phyloP scores from a whole-genome alignment of 2,797 vertebrate genomes.

The Argyrosomus regius region DNA sequence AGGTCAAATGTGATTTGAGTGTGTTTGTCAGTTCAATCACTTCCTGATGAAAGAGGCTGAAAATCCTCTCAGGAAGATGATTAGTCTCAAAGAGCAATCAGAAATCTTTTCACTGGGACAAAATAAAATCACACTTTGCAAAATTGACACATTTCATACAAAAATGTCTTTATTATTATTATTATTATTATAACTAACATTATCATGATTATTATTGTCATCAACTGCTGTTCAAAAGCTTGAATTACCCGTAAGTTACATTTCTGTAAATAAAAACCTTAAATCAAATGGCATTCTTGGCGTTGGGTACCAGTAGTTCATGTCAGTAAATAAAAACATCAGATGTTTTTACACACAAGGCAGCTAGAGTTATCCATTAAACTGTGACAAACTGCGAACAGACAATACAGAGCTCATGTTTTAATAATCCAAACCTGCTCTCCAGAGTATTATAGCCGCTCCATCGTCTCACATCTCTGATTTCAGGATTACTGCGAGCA shows the following conservation, averaged over 20 bases:
- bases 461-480: not conserved
- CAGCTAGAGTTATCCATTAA: constrained; percentile 28
- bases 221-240: constrained; percentile 29
- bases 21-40: constrained; percentile 47
- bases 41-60: constrained; percentile 45
- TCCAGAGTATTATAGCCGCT: constrained; percentile 8
- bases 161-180: constrained; percentile 57
- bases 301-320: constrained; percentile 27
- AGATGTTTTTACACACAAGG: constrained; percentile 37
- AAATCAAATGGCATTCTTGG: constrained; percentile 36
- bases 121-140: not conserved
- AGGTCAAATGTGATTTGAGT: constrained; percentile 66
- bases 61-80: constrained; percentile 40
- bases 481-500: not conserved
- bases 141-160: constrained; percentile 29
- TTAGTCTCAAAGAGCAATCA: constrained; percentile 31
- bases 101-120: not conserved
- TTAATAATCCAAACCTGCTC: constrained; percentile 27
- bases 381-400: constrained; percentile 22
- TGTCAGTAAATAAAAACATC: constrained; percentile 31
- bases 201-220: constrained; percentile 9
- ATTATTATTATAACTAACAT: constrained; percentile 42
- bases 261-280: constrained; percentile 31
- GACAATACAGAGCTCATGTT: constrained; percentile 32
- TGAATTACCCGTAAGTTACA: constrained; percentile 18